Base-by-base conservation (phyloP, 2,888 invertebrate species). In the Caenorhabditis afra region DNA sequence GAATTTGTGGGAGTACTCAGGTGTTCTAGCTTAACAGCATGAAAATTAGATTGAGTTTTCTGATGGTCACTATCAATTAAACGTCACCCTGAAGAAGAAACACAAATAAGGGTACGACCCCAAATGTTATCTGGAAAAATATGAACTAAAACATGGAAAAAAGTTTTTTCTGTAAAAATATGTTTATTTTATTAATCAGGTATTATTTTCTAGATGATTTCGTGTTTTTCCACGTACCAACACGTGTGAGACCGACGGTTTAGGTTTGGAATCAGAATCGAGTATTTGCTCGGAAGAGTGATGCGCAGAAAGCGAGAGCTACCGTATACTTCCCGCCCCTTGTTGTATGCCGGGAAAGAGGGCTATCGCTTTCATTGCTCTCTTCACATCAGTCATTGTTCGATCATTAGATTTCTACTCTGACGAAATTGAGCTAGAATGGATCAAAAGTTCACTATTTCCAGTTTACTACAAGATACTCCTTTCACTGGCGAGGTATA, bases 271-370 rank as follows among this genome's bases (percentile, higher is more conserved):
- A 55, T 61, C 61, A 64, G 59, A 66, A 66, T 44, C 12, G 52
- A 50, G 49, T 70, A 70, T 70, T 76, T 76, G 76, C 64, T 76
- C 18, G 22, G n/a, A 45, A 35, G 18, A 41, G 45, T 18, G 41
- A 35, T 23, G 66, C 52, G 35, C 55, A 8, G 52, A 66, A 49
- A 22, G 53, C 35, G 12, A 11, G n/a, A 11, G 2, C 68, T 77
- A 77, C 77, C 77, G 77, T 77, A 29, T 5, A 77, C 20, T 47
- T n/a, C 77, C 70, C 77, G 70, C 77, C 77, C 70, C 76, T 68
- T 68, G 55, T 8, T 68, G 57, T 64, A 52, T 41, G 50, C 52
- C 53, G 49, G 41, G 62, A 41, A 49, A 41, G n/a, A 35, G 70
- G 44, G 61, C 61, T 66, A 75, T 75, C 62, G 66, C 67, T 75